Conservation (phyloP, 2,797 vertebrate genomes). For the Enteromius anoplus region DNA sequence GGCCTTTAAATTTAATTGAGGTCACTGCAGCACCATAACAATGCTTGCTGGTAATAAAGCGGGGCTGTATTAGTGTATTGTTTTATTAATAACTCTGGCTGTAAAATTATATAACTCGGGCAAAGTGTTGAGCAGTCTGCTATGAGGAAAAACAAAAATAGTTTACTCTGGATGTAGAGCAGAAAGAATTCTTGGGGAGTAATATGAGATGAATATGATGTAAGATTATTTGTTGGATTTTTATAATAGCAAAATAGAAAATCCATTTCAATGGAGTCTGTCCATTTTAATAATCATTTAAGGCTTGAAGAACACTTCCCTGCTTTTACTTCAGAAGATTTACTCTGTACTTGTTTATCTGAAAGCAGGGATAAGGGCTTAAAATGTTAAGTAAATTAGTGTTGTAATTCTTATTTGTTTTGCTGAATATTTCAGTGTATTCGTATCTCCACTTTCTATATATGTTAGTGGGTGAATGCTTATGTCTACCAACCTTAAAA, state of each 20-base stretch:
- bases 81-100: conserved; percentile 51
- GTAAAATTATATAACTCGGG: conserved; percentile 35
- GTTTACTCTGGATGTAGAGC: conserved; percentile 7
- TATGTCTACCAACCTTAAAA: not conserved
- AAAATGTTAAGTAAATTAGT: conserved; percentile 38
- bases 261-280: not conserved
- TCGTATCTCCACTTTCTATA: not conserved
- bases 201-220: not conserved
- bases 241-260: conserved; percentile 21
- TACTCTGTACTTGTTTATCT: conserved; percentile 8
- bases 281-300: conserved; percentile 30
- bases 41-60: conserved; percentile 62
- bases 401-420: conserved; percentile 35
- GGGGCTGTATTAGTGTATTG: conserved; percentile 39
- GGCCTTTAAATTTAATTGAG: conserved; percentile 79
- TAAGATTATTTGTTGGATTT: conserved; percentile 1
- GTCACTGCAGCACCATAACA: conserved; percentile 73
- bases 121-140: not conserved
- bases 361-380: conserved; percentile 37
- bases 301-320: not conserved
- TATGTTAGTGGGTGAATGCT: not conserved
- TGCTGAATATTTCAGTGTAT: not conserved
- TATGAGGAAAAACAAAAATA: conserved; percentile 7
- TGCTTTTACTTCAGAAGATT: conserved; percentile 30
- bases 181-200: not conserved